Evolutionary conservation across 1,140 invertebrate genomes (phyloP).

Genomic region (Musca domestica): DNA sequence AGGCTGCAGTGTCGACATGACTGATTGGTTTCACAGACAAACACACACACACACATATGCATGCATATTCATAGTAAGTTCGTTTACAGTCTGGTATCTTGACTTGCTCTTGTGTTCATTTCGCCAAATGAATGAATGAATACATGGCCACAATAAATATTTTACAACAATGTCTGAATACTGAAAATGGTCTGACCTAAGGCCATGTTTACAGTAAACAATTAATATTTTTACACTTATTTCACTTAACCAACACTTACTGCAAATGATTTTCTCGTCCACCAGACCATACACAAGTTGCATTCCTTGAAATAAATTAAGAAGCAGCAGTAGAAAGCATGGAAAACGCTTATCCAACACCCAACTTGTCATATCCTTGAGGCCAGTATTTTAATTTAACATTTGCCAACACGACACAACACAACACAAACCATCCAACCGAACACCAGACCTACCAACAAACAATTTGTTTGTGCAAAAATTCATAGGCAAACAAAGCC

Average conservation of each 20-base stretch:
- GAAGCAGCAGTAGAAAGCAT: too few relatives aligned
- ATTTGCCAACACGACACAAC: slow-evolving; percentile 7
- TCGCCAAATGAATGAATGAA: background rate
- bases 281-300: too few relatives aligned
- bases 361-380: slow-evolving; percentile 1
- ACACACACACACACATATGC: background rate
- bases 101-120: background rate
- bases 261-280: slow-evolving; percentile 1
- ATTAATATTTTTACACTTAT: slow-evolving; percentile 20
- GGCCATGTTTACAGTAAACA: background rate
- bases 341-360: too few relatives aligned
- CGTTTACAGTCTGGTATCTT: background rate
- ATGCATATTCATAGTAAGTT: too few relatives aligned
- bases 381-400: slow-evolving; percentile 22
- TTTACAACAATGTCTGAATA: too few relatives aligned
- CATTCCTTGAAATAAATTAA: too few relatives aligned
- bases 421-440: too few relatives aligned
- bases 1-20: too few relatives aligned
- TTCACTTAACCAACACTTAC: slow-evolving; percentile 19
- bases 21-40: background rate
- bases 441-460: background rate
- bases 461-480: slow-evolving; percentile 19
- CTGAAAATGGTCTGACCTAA: too few relatives aligned
- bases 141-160: too few relatives aligned
- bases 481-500: slow-evolving; percentile 16